Percentiles rank a stretch among this genome's conserved stretches.
These are phyloP conservation scores for Bombylius major DNA, from an alignment of 2,888 invertebrate species.

Conservation along the genomic window DNA sequence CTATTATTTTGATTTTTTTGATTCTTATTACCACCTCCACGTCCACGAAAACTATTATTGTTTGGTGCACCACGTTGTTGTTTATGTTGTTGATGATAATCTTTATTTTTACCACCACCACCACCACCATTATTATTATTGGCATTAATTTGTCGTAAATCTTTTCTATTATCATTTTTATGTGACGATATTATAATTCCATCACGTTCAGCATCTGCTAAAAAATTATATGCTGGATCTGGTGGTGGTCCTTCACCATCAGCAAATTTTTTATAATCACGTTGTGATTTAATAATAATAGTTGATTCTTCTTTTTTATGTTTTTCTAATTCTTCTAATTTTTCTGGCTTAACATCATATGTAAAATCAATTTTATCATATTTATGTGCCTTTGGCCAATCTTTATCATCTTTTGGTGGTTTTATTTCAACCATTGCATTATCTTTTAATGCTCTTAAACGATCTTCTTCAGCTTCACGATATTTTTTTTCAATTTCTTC, in stretches of 20 bases:
- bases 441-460: constrained; percentile 33
- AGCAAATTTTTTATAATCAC: constrained; percentile 21
- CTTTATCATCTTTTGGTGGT: constrained; percentile 24
- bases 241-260: constrained; percentile 37
- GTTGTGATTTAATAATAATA: constrained; percentile 7
- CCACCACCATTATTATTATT: not conserved
- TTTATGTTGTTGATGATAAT: not conserved
- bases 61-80: constrained; percentile 8
- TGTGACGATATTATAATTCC: constrained; percentile 8
- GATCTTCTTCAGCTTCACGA: constrained; percentile 36
- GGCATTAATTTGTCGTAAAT: constrained; percentile 3
- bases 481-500: constrained; percentile 18
- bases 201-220: constrained; percentile 36
- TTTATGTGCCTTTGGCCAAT: constrained; percentile 38
- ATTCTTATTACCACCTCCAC: constrained; percentile 1
- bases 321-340: constrained; percentile 17
- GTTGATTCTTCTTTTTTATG: constrained; percentile 1
- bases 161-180: constrained; percentile 8
- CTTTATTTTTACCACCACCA: constrained; percentile 5
- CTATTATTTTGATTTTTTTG: constrained; percentile 4
- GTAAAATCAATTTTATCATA: constrained; percentile 39
- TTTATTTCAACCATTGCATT: constrained; percentile 35
- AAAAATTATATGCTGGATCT: constrained; percentile 37
- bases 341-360: constrained; percentile 15
- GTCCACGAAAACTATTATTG: constrained; percentile 12